Percentiles rank a stretch among this genome's conserved stretches.
Evolutionary conservation across 2,113 vertebrate species (phyloP).

Genomic region (Mohoua ochrocephala): DNA sequence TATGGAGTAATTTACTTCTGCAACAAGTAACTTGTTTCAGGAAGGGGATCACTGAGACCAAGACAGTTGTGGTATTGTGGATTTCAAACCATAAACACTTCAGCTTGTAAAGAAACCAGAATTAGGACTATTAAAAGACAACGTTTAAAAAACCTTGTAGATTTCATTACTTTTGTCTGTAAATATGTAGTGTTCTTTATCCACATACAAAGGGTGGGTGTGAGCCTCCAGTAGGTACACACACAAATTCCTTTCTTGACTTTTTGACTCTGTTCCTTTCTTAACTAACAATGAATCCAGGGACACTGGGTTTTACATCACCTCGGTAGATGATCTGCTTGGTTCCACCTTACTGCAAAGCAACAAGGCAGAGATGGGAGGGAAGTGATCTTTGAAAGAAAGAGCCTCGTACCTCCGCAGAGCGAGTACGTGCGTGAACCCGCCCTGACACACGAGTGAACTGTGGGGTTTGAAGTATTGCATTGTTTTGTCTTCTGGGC

Average conservation of each 20-base stretch:
- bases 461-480: not conserved
- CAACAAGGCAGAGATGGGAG: not conserved
- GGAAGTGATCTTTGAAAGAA: not conserved
- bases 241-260: not conserved
- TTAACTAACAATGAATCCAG: not conserved
- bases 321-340: not conserved
- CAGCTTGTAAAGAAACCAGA: not conserved
- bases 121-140: not conserved
- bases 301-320: not conserved
- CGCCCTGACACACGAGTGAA: not conserved
- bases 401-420: not conserved
- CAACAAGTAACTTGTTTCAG: not conserved
- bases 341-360: not conserved
- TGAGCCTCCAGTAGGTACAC: not conserved
- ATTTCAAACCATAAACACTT: not conserved
- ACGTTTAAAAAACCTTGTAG: not conserved
- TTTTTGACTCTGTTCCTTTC: not conserved
- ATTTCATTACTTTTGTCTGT: not conserved
- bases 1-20: not conserved
- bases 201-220: not conserved
- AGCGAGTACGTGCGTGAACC: not conserved
- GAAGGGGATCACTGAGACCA: not conserved
- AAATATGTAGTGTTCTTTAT: not conserved
- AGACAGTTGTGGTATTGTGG: not conserved
- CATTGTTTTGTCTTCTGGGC: constrained; percentile 55